Conservation (phyloP, 2,888 invertebrate genomes). For the Ectemnius cavifrons region DNA sequence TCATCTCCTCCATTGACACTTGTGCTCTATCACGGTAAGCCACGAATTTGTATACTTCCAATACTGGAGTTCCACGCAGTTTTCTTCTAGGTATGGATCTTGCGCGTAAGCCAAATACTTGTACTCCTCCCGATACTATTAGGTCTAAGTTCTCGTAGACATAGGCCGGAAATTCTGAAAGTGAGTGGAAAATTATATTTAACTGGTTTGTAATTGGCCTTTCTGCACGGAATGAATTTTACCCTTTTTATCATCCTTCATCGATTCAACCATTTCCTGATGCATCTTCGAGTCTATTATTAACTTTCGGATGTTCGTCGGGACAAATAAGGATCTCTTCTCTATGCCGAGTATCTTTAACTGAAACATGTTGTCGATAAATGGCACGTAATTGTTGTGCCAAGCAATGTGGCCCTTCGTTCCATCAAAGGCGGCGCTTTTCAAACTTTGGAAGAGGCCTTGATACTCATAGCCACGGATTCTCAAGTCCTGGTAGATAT, state of each 20-base stretch:
- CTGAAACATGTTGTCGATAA: slow-evolving; percentile 86
- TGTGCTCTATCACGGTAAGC: slow-evolving; percentile 65
- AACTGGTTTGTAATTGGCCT: too few species aligned
- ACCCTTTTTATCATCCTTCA: too few species aligned
- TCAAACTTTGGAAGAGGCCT: slow-evolving; percentile 79
- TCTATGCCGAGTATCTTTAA: slow-evolving; percentile 79
- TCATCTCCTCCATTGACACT: slow-evolving; percentile 65
- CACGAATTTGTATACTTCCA: slow-evolving; percentile 81
- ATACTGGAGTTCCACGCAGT: slow-evolving; percentile 78
- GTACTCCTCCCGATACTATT: slow-evolving; percentile 81
- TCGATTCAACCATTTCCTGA: too few species aligned
- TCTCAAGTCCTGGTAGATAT: slow-evolving; percentile 78
- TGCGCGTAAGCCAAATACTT: slow-evolving; percentile 81
- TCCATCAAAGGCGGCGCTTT: slow-evolving; percentile 77
- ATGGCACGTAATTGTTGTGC: slow-evolving; percentile 84
- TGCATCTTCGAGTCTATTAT: slow-evolving; percentile 80
- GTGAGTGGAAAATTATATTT: neutral
- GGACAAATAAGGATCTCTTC: slow-evolving; percentile 79
- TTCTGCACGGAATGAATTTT: too few species aligned
- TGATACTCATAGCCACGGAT: slow-evolving; percentile 81
- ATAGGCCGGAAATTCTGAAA: slow-evolving; percentile 74
- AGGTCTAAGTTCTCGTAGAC: slow-evolving; percentile 75
- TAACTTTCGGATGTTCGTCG: slow-evolving; percentile 81
- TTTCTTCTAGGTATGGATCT: slow-evolving; percentile 79
- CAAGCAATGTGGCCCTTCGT: slow-evolving; percentile 78